Evolutionary conservation across 2,888 invertebrate genomes (phyloP).

Genomic region (Cecidostiba fungosa): DNA sequence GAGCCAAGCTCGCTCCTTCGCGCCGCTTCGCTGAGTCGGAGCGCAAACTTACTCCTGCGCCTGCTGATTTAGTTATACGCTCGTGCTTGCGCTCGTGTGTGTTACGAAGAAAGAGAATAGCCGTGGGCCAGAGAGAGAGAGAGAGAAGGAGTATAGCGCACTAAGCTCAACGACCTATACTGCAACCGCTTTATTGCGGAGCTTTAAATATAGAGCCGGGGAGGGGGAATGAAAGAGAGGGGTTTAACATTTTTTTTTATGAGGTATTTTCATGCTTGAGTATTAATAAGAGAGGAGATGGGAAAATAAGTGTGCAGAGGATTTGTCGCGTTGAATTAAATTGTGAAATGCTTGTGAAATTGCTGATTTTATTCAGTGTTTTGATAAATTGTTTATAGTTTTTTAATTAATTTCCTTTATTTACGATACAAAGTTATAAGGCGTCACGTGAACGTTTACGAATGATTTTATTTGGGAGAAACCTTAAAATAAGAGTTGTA

Average conservation of each 20-base stretch:
- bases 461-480: no score
- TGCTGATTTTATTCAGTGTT: no score
- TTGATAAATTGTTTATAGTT: no score
- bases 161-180: constrained; percentile 1
- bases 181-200: constrained; percentile 22
- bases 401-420: no score
- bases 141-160: constrained; percentile 21
- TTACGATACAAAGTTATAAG: no score
- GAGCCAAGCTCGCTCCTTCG: constrained; percentile 16
- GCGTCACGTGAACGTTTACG: no score
- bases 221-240: constrained; percentile 40
- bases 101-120: constrained; percentile 23
- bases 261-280: neutral
- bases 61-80: constrained; percentile 55
- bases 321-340: no score
- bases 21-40: constrained; percentile 48
- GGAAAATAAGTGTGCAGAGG: no score
- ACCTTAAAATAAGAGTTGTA: no score
- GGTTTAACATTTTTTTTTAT: neutral
- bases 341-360: no score
- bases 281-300: neutral
- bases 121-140: constrained; percentile 30
- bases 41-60: constrained; percentile 47
- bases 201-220: neutral
- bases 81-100: constrained; percentile 3